phyloP scores from a whole-genome alignment of 2,888 invertebrate genomes.

The Steinernema scapterisci region DNA sequence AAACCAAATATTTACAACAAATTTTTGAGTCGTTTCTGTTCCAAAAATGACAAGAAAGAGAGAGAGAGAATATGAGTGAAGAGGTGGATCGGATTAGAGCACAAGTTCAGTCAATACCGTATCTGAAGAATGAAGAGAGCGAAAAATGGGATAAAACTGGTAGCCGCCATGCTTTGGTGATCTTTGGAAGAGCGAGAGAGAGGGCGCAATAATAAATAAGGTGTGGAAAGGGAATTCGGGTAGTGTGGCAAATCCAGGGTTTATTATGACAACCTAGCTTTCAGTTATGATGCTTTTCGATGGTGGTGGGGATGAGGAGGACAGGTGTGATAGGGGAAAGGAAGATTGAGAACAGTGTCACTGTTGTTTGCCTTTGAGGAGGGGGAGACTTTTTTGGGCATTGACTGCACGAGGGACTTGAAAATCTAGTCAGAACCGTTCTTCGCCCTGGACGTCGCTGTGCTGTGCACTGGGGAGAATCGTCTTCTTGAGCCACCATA shows the following conservation, averaged over 20 bases:
- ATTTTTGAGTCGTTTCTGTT: not conserved
- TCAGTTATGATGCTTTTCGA: not conserved
- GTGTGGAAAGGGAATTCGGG: not conserved
- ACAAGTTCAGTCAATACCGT: not conserved
- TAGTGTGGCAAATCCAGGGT: not conserved
- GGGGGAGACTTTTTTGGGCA: not conserved
- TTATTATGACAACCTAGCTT: constrained; percentile 1
- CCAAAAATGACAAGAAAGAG: not conserved
- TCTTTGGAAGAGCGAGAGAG: not conserved
- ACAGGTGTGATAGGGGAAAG: not conserved
- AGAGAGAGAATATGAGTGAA: not conserved
- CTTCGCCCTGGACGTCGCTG: not conserved
- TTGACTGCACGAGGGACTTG: not conserved
- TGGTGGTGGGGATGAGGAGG: not conserved
- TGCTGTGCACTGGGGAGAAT: constrained; percentile 5
- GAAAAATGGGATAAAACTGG: no score
- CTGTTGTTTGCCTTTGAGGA: not conserved
- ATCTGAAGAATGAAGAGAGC: not conserved
- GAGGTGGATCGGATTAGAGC: constrained; percentile 12
- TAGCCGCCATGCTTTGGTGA: no score
- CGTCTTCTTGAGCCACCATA: constrained; percentile 14
- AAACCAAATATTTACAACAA: constrained; percentile 25
- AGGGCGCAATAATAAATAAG: not conserved
- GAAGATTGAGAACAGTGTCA: no score
- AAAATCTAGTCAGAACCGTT: constrained; percentile 16